Conservation (phyloP, 2,797 vertebrate species). For the Platalea minor region DNA sequence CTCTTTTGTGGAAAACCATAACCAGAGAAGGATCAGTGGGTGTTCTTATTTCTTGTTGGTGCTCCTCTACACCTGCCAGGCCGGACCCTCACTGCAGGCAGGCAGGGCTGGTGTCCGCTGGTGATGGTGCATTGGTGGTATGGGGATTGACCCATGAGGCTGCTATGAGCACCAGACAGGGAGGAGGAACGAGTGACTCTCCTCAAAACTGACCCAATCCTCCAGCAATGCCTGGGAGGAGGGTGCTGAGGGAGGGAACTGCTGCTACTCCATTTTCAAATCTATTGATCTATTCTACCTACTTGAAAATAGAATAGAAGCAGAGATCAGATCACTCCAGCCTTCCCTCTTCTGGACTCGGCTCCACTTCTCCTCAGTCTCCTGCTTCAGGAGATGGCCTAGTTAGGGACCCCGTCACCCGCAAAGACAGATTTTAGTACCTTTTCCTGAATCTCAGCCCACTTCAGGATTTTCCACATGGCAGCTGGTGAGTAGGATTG, state of each 20-base stretch:
- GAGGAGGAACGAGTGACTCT: neutral
- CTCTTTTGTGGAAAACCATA: neutral
- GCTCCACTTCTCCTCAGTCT: neutral
- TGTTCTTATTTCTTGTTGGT: neutral
- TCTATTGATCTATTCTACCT: neutral
- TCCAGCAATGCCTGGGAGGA: neutral
- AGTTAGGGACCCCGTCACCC: neutral
- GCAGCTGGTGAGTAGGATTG: constrained; percentile 62
- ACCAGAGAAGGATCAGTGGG: neutral
- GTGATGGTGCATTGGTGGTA: neutral
- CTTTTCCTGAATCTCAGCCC: neutral
- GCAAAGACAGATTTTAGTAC: neutral
- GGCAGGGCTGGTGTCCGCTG: neutral
- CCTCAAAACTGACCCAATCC: neutral
- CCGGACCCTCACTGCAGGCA: neutral
- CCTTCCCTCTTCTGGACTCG: neutral
- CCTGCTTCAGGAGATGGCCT: neutral
- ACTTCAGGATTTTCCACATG: neutral
- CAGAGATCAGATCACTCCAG: neutral
- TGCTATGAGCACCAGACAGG: neutral
- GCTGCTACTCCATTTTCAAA: neutral
- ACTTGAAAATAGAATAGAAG: neutral
- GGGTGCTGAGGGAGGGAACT: neutral
- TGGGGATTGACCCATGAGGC: neutral
- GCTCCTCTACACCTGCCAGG: neutral